Percentiles rank a stretch among this genome's conserved stretches.
Evolutionary conservation across 2,113 vertebrate species (phyloP).

Genomic region (Paramisgurnus dabryanus): DNA sequence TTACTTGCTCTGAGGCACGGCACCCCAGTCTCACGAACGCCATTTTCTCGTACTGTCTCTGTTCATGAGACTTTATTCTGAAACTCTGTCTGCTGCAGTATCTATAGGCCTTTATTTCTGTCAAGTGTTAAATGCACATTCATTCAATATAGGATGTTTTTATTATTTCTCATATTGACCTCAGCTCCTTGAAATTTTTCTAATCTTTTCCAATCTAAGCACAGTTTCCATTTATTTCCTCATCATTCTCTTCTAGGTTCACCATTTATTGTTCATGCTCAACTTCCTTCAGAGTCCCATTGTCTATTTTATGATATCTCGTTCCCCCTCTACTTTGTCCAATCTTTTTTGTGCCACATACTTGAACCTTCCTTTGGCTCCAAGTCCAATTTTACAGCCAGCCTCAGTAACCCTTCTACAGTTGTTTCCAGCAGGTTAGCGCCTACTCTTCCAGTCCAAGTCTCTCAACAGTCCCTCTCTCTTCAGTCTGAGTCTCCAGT

Average conservation of each 20-base stretch:
- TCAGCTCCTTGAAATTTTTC: neutral
- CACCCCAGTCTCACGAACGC: neutral
- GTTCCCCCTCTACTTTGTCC: neutral
- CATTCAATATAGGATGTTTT: neutral
- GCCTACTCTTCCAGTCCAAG: neutral
- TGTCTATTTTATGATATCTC: neutral
- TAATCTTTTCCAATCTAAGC: neutral
- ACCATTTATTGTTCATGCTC: neutral
- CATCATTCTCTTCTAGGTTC: neutral
- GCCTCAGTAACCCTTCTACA: conserved; percentile 15
- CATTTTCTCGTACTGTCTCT: neutral
- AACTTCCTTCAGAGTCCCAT: neutral
- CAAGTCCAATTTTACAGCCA: neutral
- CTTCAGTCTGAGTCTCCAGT: neutral
- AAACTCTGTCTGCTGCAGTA: neutral
- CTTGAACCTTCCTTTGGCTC: neutral
- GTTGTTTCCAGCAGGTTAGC: conserved; percentile 3
- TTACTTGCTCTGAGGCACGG: conserved; percentile 55
- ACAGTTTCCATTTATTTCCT: neutral
- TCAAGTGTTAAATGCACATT: neutral
- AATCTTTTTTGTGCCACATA: neutral
- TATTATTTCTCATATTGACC: neutral
- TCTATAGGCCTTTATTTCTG: neutral
- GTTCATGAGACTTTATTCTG: neutral
- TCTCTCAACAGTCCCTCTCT: neutral